Percentiles rank a stretch among this genome's conserved stretches.
Evolutionary conservation across 92 coral and sea anemone genomes (phyloP).

Genomic region (Epizoanthus rinbou): DNA sequence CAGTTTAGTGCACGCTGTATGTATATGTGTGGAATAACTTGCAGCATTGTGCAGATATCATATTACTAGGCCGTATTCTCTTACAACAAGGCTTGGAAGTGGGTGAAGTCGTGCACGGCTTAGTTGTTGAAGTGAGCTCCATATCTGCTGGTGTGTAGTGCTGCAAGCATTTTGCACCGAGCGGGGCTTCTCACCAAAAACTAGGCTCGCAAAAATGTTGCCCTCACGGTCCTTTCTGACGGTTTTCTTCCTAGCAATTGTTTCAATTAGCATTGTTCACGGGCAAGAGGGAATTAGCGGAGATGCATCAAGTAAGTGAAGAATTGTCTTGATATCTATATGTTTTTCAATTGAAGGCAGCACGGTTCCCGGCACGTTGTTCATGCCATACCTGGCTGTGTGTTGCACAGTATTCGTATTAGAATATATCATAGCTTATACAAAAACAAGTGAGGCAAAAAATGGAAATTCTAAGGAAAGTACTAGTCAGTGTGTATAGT

Average conservation of each 20-base stretch:
- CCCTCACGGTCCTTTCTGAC: background rate
- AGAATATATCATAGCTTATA: background rate
- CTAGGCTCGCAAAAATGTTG: conserved; percentile 28
- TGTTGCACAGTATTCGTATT: background rate
- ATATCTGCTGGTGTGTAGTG: conserved; percentile 39
- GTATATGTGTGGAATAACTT: background rate
- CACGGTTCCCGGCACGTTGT: too few relatives aligned
- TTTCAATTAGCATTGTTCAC: background rate
- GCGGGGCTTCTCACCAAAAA: conserved; percentile 39
- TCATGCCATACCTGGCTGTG: too few relatives aligned
- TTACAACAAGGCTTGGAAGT: conserved; percentile 42
- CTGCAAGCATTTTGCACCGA: conserved; percentile 35
- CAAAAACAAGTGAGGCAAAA: conserved; percentile 13
- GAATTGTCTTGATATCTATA: background rate
- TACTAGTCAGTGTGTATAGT: too few relatives aligned
- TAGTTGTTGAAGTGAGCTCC: conserved; percentile 44
- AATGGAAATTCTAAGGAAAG: conserved; percentile 1
- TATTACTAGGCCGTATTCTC: conserved; percentile 31
- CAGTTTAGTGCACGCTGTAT: conserved; percentile 8
- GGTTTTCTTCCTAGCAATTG: background rate
- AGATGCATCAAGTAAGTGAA: background rate
- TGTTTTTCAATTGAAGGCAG: too few relatives aligned
- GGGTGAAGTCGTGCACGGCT: conserved; percentile 43
- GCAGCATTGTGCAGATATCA: conserved; percentile 24
- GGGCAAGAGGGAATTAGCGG: background rate